These are phyloP conservation scores for Seriola quinqueradiata DNA, from an alignment of 2,113 vertebrate species.

Conservation along the genomic window DNA sequence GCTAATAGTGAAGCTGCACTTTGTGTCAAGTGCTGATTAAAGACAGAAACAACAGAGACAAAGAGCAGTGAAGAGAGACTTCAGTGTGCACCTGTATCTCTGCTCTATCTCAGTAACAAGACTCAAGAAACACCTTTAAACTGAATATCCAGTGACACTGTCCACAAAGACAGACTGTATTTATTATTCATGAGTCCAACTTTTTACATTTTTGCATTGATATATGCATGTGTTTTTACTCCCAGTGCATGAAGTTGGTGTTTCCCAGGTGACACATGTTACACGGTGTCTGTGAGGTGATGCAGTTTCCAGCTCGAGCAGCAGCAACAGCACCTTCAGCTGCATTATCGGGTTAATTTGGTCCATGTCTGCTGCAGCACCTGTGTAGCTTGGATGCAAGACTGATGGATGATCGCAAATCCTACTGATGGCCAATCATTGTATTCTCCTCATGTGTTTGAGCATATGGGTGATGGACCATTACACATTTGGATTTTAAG, in stretches of 20 bases:
- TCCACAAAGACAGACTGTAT: background rate
- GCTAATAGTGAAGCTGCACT: background rate
- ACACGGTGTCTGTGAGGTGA: slow-evolving; percentile 19
- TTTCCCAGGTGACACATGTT: background rate
- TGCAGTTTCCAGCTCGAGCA: background rate
- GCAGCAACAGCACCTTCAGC: background rate
- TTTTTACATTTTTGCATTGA: background rate
- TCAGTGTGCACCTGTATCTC: background rate
- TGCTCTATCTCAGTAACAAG: background rate
- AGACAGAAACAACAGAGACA: background rate
- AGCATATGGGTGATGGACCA: background rate
- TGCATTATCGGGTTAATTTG: background rate
- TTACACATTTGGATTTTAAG: slow-evolving; percentile 18
- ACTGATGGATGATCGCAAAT: background rate
- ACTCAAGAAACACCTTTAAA: background rate
- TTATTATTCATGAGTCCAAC: background rate
- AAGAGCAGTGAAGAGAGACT: background rate
- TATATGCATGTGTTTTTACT: background rate
- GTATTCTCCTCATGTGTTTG: slow-evolving; percentile 12
- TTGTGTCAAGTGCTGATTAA: background rate
- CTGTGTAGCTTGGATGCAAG: background rate
- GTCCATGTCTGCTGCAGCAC: background rate
- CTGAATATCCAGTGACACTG: background rate
- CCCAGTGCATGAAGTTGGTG: background rate
- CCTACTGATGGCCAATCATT: background rate